A percentile compares a stretch with the other conserved stretches of the same genome.
These are phyloP conservation scores for Anneissia japonica DNA, from an alignment of 35 echinoderm and acorn worm species.

Conservation along the genomic window DNA sequence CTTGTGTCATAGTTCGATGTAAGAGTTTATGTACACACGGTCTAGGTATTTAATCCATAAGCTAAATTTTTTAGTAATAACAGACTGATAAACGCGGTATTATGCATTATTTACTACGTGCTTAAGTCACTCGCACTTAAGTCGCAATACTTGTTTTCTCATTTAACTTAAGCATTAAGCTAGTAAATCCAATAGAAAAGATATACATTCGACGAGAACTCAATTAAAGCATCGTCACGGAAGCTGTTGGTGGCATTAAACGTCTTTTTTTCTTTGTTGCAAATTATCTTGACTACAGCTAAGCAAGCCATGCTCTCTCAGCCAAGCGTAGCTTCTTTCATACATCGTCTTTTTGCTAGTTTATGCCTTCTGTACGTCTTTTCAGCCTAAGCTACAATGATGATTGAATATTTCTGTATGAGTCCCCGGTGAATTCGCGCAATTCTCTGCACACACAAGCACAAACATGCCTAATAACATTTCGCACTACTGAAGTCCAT, in stretches of 20 bases:
- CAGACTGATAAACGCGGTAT: not conserved
- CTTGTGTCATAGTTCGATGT: no score
- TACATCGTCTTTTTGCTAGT: not conserved
- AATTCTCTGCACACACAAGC: not conserved
- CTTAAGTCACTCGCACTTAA: not conserved
- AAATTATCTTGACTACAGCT: not conserved
- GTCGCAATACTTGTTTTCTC: not conserved
- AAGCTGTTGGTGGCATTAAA: not conserved
- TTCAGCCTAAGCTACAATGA: not conserved
- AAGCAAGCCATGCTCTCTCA: not conserved
- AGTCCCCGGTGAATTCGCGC: not conserved
- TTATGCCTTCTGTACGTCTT: not conserved
- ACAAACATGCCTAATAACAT: slow-evolving; percentile 1
- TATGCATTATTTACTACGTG: not conserved
- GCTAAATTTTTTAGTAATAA: not conserved
- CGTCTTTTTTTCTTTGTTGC: not conserved
- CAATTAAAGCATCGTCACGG: slow-evolving; percentile 1
- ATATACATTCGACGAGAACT: not conserved
- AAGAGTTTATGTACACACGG: not conserved
- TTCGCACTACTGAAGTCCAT: not conserved
- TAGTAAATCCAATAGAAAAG: not conserved
- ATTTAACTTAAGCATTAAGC: not conserved
- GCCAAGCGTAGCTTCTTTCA: not conserved
- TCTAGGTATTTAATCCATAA: not conserved
- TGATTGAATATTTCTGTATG: not conserved